These are phyloP conservation scores for Lepus townsendii DNA, from an alignment of 2,797 vertebrate species.

Conservation along the genomic window DNA sequence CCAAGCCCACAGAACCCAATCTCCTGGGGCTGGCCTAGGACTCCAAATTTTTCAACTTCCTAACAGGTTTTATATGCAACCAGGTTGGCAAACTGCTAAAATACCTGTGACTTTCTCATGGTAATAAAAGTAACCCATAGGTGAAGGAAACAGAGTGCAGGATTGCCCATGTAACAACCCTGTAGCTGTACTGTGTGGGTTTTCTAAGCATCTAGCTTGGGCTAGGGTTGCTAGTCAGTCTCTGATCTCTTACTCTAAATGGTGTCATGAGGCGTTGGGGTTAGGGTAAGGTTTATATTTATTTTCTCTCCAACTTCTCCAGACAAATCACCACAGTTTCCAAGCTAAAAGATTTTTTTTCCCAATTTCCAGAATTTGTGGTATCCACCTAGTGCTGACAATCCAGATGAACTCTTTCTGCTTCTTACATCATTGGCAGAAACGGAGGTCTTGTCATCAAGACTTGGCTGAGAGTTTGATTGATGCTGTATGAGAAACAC, in stretches of 20 bases:
- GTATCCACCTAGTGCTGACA: constrained; percentile 71
- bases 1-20: neutral
- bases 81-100: neutral
- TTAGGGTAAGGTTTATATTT: constrained; percentile 36
- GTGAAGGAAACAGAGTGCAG: neutral
- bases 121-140: constrained; percentile 9
- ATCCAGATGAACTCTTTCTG: constrained; percentile 71
- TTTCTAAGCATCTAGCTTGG: neutral
- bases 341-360: constrained; percentile 70
- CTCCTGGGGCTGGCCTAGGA: neutral
- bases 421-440: constrained; percentile 66
- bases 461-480: constrained; percentile 75
- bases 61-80: neutral
- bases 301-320: constrained; percentile 68
- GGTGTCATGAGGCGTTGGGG: neutral
- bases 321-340: constrained; percentile 62
- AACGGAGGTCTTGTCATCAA: constrained; percentile 77
- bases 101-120: neutral
- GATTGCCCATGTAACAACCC: neutral
- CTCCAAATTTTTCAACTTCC: neutral
- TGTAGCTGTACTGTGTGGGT: neutral
- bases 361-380: constrained; percentile 62
- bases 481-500: constrained; percentile 72
- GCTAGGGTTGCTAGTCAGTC: neutral
- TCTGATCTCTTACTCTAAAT: constrained; percentile 21